These are phyloP conservation scores for Dicycla oo DNA, from an alignment of 2,888 invertebrate species.

Conservation along the genomic window DNA sequence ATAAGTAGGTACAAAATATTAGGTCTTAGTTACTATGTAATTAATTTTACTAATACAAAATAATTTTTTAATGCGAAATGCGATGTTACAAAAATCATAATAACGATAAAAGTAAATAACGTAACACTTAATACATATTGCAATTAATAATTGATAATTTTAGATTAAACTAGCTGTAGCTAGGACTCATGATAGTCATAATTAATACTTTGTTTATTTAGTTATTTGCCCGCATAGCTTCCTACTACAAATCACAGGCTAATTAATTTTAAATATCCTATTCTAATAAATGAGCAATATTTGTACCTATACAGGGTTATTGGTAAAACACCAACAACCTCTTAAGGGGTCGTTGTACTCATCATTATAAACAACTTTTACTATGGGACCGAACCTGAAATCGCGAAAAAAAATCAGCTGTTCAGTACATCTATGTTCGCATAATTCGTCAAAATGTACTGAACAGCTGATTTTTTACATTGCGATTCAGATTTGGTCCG, in stretches of 20 bases:
- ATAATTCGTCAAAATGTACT: too few species aligned
- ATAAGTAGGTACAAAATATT: slow-evolving; percentile 42
- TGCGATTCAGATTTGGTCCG: too few species aligned
- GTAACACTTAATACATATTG: slow-evolving; percentile 9
- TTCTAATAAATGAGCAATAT: too few species aligned
- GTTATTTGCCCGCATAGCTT: slow-evolving; percentile 12
- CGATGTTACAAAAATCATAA: not conserved
- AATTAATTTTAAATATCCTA: slow-evolving; percentile 38
- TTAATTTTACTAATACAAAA: slow-evolving; percentile 7
- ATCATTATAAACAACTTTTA: too few species aligned
- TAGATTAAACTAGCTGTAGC: not conserved
- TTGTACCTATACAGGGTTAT: too few species aligned
- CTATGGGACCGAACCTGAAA: too few species aligned
- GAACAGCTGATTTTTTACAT: too few species aligned
- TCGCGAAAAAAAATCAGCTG: too few species aligned
- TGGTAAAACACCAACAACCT: too few species aligned
- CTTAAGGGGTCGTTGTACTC: too few species aligned
- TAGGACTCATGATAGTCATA: slow-evolving; percentile 3
- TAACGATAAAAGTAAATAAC: slow-evolving; percentile 19
- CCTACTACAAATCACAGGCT: slow-evolving; percentile 51
- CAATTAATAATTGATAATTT: slow-evolving; percentile 2
- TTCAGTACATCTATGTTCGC: too few species aligned
- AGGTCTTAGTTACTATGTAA: slow-evolving; percentile 21
- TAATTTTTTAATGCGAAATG: slow-evolving; percentile 6
- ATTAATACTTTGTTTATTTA: slow-evolving; percentile 49